These are phyloP conservation scores for Hedychridium roseum DNA, from an alignment of 2,888 invertebrate species.

Conservation along the genomic window DNA sequence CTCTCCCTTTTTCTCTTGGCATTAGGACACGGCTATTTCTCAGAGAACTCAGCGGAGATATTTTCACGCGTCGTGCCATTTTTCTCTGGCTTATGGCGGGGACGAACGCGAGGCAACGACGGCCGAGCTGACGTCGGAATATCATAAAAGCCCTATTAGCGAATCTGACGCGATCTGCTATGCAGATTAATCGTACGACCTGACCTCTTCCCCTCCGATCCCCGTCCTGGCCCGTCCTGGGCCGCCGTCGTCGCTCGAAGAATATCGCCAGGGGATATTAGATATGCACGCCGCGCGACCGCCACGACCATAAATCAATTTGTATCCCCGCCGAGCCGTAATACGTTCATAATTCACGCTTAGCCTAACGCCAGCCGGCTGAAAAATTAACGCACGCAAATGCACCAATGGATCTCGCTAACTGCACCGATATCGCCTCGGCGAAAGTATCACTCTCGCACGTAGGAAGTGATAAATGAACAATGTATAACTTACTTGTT, in stretches of 20 bases:
- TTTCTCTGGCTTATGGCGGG: constrained; percentile 12
- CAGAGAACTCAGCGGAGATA: background rate
- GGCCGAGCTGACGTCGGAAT: constrained; percentile 24
- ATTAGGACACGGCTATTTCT: background rate
- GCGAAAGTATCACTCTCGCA: too few relatives aligned
- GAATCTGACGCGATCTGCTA: constrained; percentile 45
- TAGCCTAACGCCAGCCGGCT: constrained; percentile 50
- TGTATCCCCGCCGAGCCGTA: constrained; percentile 51
- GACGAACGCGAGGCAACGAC: too few relatives aligned
- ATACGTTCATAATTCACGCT: constrained; percentile 63
- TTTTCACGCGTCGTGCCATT: background rate
- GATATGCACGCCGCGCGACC: constrained; percentile 58
- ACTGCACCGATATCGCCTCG: too few relatives aligned
- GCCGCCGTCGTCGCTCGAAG: constrained; percentile 34
- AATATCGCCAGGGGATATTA: constrained; percentile 55
- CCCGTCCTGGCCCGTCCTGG: constrained; percentile 38
- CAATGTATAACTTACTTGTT: too few relatives aligned
- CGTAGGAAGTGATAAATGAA: too few relatives aligned
- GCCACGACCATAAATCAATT: constrained; percentile 61
- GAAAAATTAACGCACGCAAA: constrained; percentile 57
- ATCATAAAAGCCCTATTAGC: constrained; percentile 42
- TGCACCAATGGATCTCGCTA: too few relatives aligned
- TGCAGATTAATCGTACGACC: constrained; percentile 56
- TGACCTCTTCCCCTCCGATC: too few relatives aligned
- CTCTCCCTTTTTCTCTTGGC: background rate